Evolutionary conservation across 2,797 vertebrate species (phyloP), one percentile per base, ranked within the genome.

Genomic region (Catamblyrhynchus diadema): DNA sequence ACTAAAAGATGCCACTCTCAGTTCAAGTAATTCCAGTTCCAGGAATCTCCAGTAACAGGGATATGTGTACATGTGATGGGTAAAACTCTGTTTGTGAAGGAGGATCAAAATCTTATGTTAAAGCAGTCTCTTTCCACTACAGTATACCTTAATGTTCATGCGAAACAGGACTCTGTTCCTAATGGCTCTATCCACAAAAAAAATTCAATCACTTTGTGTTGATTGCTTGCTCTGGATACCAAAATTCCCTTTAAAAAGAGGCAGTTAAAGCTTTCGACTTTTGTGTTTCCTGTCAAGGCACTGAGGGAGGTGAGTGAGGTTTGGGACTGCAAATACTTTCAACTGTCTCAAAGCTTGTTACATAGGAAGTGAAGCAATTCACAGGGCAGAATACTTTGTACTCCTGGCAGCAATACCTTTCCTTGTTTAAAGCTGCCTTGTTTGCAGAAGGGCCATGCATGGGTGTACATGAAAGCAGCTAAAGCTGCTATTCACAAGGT

Each of bases 381-480:
- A 73, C 4, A 2, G 66, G 77, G 86, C 70, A 88, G 80, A 81
- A 66, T 96, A 75, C 91, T 91, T 95, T 93, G 89, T 86, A 70
- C 95, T 94, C 70, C 91, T 93, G 94, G 89, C 95, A 96, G 93
- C 85, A 90, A 10, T 53, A 79, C 47, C 87, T 77, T 90, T 61
- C 75, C 89, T 89, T 90, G 87, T 91, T 89, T 81, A 62, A 94
- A 97, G 65, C 59, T 88, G 77, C 66, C 88, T 92, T 96, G 93
- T 96, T 95, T 95, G 92, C 93, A 86, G 33, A 96, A 94, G 73
- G 72, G 91, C 59, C 47, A 94, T 0, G 91, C 94, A 92, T 95
- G 94, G 73, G 69, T 90, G 94, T 95, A 84, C 93, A 94, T 77
- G 89, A 94, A 96, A 97, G 87, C 82, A 86, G 28, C 66, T 56